Percentiles rank a stretch among this genome's conserved stretches.
phyloP scores from a whole-genome alignment of 2,888 invertebrate genomes.

The Eutolmus rufibarbis region DNA sequence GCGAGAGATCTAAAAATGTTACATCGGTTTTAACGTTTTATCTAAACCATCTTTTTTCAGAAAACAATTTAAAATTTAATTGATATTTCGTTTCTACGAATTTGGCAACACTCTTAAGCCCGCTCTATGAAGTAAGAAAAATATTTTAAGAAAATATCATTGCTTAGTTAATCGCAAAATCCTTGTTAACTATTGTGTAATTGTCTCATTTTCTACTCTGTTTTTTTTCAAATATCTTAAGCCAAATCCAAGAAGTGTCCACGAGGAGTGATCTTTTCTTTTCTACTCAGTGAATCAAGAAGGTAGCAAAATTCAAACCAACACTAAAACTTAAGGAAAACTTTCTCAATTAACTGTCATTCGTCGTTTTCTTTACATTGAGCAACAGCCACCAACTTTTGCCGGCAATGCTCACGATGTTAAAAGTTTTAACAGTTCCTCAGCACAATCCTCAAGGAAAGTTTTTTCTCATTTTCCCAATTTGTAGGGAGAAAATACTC shows the following conservation, averaged over 20 bases:
- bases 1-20: too few species aligned
- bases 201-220: too few species aligned
- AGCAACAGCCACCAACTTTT: not conserved
- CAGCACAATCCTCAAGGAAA: not conserved
- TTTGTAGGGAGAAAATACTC: not conserved
- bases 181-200: too few species aligned
- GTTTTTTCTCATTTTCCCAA: conserved; percentile 2
- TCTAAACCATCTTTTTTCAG: too few species aligned
- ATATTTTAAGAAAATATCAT: too few species aligned
- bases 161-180: not conserved
- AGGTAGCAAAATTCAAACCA: not conserved
- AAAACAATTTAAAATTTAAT: too few species aligned
- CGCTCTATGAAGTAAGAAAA: not conserved
- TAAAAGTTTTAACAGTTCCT: conserved; percentile 21
- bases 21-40: too few species aligned
- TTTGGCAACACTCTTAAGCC: not conserved
- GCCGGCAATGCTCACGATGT: not conserved
- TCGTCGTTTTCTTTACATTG: conserved; percentile 11
- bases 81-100: too few species aligned
- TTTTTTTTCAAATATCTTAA: not conserved
- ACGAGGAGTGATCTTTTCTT: not conserved
- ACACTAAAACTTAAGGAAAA: not conserved
- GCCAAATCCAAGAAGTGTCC: not conserved
- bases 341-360: conserved; percentile 36
- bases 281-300: not conserved